Conservation (phyloP, 2,797 vertebrate species). For the Liparis tanakae region DNA sequence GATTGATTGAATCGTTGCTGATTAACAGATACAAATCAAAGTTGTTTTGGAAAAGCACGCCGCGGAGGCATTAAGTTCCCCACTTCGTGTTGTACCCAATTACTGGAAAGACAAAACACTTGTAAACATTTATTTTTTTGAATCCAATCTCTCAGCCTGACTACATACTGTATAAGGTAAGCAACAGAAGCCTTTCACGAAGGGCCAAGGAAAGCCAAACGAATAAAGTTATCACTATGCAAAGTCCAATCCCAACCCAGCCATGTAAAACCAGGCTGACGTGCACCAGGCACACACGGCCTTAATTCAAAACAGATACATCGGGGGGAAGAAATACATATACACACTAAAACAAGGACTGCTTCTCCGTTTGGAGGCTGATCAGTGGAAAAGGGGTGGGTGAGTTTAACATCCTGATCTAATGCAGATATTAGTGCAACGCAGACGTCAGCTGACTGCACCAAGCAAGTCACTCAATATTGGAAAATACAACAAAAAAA, state of each 20-base stretch:
- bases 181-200: slow-evolving; percentile 19
- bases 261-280: slow-evolving; percentile 20
- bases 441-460: neutral
- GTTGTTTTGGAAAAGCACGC: slow-evolving; percentile 40
- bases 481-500: slow-evolving; percentile 1
- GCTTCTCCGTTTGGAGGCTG: neutral
- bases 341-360: neutral
- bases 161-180: slow-evolving; percentile 37
- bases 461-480: neutral
- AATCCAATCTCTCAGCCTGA: slow-evolving; percentile 16
- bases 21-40: slow-evolving; percentile 43
- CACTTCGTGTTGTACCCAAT: slow-evolving; percentile 2
- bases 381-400: slow-evolving; percentile 12
- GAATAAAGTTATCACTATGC: slow-evolving; percentile 65
- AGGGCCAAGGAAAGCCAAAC: slow-evolving; percentile 41
- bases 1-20: slow-evolving; percentile 31
- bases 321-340: neutral
- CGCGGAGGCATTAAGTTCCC: neutral
- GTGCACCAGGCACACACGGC: slow-evolving; percentile 21
- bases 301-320: slow-evolving; percentile 42
- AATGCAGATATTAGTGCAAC: neutral
- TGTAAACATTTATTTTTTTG: slow-evolving; percentile 24
- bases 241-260: slow-evolving; percentile 47
- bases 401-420: neutral
- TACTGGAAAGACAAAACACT: slow-evolving; percentile 30